Evolutionary conservation across 2,797 vertebrate species (phyloP).

Genomic region (Myotis daubentonii): DNA sequence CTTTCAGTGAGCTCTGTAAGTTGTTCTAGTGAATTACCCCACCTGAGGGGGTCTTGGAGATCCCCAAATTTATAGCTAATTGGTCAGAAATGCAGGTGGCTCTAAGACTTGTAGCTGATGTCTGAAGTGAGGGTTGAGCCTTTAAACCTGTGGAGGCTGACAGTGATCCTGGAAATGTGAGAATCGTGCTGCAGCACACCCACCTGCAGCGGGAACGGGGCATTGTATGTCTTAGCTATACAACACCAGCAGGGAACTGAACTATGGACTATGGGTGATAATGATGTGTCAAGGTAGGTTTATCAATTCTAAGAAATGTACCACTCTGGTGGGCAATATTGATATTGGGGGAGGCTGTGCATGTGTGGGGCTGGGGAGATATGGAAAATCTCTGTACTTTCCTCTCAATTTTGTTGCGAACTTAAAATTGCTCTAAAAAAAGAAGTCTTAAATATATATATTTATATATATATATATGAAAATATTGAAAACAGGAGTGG

Average conservation of each 20-base stretch:
- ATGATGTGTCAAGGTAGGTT: background rate
- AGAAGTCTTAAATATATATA: background rate
- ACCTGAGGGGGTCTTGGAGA: background rate
- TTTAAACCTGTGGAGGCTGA: background rate
- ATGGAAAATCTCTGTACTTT: background rate
- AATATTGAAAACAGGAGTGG: background rate
- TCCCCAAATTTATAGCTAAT: background rate
- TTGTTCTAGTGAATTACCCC: background rate
- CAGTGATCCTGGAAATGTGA: background rate
- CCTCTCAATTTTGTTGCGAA: background rate
- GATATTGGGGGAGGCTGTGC: background rate
- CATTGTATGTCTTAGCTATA: background rate
- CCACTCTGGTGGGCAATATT: background rate
- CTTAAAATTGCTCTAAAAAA: background rate
- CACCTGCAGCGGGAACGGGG: background rate
- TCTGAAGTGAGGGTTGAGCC: background rate
- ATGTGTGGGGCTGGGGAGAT: background rate
- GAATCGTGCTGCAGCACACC: background rate
- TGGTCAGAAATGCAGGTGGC: background rate
- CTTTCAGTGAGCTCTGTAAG: background rate
- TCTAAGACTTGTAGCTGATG: background rate
- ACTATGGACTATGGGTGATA: background rate
- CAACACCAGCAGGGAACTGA: background rate
- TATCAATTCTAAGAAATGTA: background rate
- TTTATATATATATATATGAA: background rate